Evolutionary conservation across 2,113 vertebrate species (phyloP), one percentile per base, ranked within the genome.

Genomic region (Amblyornis subalaris): DNA sequence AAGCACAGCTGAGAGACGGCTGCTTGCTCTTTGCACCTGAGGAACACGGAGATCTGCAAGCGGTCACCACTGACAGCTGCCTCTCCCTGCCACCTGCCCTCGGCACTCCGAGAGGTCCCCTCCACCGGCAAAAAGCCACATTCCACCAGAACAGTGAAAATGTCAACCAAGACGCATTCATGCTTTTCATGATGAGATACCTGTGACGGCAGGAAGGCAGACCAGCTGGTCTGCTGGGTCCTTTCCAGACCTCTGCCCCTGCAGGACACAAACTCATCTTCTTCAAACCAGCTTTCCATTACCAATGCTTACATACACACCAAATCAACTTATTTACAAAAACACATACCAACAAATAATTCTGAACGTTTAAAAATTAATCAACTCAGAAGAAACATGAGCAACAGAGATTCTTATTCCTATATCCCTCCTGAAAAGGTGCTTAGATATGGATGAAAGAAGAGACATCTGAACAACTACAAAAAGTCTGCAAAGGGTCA

Each of bases 221-320:
- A 69, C 71, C 60, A 88, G 36, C 45, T 78, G 81, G 62, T 54
- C 92, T 76, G 64, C 85, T 82, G 74, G 58, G 42, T 79, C 45
- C 23, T 65, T 82, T 82, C 78, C 90, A 96, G 71, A 80, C 51
- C 67, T 82, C 33, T 88, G 67, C 21, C 47, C 57, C 35, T 73
- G 36, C 65, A 33, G 60, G 74, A 91, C 6, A 4, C 10, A 64
- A 91, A 36, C 15, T 79, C 48, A 10, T 31, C 72, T 71, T 87
- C 45, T 85, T 66, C 71, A 50, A 88, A 75, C 6, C 40, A 66
- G 11, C n/a, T 77, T 83, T 62, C 74, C 44, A 25, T 45, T 65
- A 76, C 33, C 44, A 47, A 5, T 21, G 54, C 35, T 87, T 33
- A 0, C 26, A 36, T 23, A 29, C 50, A 53, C 22, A 4, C 9